Evolutionary conservation across 1,140 invertebrate genomes (phyloP), one percentile per base, ranked within the genome.

Genomic region (Drosophila pallidifrons): DNA sequence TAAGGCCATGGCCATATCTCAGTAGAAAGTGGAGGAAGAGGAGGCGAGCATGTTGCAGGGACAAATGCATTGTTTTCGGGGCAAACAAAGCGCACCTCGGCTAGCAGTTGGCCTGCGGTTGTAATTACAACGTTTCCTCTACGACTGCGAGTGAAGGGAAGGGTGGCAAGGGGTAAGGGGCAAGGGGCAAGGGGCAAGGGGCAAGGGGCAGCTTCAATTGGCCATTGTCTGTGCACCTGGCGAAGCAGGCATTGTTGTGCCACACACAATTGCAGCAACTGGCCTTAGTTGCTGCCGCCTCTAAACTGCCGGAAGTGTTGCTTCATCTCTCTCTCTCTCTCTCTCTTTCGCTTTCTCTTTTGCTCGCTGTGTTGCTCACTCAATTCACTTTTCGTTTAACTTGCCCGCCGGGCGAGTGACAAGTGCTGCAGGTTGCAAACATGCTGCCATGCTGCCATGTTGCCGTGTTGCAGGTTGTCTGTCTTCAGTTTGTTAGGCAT

Each of bases 41-140:
- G 20, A 25, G 20, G 20, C 20, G 20, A 25, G 20, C 38, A 2
- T 38, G 8, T 35, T 38, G 30, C 15, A 5, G 35, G 11, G 35
- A 57, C 32, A 51, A 28, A 41, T n/a, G 57, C 69, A 60, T 79
- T 86, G 70, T 86, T 79, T 79, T 35, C 20, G 59, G 46, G 64
- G 64, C 61, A 81, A 82, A 83, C 81, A 82, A 85, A 32, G 51
- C 38, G 67, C 46, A 32, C 47, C 61, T 66, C 58, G 41, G 7
- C 49, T 43, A 49, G 59, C 41, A 28, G 20, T 25, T 46, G 11
- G 66, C 81, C 77, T 60, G 41, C 58, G 80, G 83, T 81, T 78
- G 78, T 88, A 88, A 88, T 88, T 88, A 88, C 85, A 83, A 73
- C 85, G 66, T 79, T 82, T 78, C 76, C 82, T 64, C 54, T 5